These are phyloP conservation scores for Girardinus metallicus DNA, from an alignment of 2,797 vertebrate genomes.

Conservation along the genomic window DNA sequence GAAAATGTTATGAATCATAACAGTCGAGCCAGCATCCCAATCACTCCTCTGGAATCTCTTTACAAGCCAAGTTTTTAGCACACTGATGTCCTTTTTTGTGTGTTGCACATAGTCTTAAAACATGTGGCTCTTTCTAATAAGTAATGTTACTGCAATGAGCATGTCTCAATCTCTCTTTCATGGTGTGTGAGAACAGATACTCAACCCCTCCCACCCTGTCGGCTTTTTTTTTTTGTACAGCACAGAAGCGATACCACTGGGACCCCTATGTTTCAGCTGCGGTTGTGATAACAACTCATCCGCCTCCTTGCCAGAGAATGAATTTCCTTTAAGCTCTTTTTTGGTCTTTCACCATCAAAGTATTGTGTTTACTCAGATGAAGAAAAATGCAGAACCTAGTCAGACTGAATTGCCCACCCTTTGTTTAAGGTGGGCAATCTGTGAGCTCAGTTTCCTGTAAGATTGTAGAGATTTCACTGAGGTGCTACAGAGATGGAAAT, in stretches of 20 bases:
- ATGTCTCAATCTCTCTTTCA: constrained; percentile 28
- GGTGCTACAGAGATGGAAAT: constrained; percentile 6
- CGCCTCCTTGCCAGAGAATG: constrained; percentile 23
- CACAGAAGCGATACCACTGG: constrained; percentile 46
- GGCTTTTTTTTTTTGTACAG: not conserved
- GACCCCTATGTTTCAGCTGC: constrained; percentile 45
- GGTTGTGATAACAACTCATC: constrained; percentile 28
- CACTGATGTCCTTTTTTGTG: not conserved
- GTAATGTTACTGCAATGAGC: not conserved
- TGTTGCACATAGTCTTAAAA: constrained; percentile 3
- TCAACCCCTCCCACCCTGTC: not conserved
- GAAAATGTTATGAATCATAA: constrained; percentile 14
- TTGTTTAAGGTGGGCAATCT: constrained; percentile 35
- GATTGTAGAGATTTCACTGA: not conserved
- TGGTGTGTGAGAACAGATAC: constrained; percentile 30
- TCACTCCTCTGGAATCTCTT: constrained; percentile 49
- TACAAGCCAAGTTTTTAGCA: not conserved
- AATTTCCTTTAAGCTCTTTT: constrained; percentile 57
- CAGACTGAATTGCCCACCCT: no score
- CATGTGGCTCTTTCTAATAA: constrained; percentile 35
- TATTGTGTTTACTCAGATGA: constrained; percentile 48
- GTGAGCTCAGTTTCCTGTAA: constrained; percentile 50
- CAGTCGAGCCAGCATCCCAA: constrained; percentile 23
- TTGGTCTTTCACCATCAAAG: constrained; percentile 37
- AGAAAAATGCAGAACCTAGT: constrained; percentile 21